Evolutionary conservation across 2,797 vertebrate genomes (phyloP), one percentile per base, ranked within the genome.

Genomic region (Coluber constrictor): DNA sequence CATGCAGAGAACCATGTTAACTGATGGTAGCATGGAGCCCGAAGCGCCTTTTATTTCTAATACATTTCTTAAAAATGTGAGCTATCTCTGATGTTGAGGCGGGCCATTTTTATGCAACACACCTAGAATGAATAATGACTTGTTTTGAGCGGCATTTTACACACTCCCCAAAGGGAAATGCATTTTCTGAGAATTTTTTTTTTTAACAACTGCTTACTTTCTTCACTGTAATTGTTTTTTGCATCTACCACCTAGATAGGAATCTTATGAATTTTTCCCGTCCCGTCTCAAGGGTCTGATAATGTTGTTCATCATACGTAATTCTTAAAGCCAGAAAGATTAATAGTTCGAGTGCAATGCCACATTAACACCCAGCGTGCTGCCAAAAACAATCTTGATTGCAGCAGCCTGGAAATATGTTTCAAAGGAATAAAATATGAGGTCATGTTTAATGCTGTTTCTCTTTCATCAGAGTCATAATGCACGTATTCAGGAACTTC

Each of bases 401-500:
- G 37, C 74, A 47, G 74, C 74, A 83, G 20, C 37, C 18, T 83
- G 74, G 74, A 83, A 83, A 83, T 83, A 47, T 13, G 43, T 47
- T 47, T 83, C 9, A 43, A 79, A 79, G 23, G 47, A 47, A 47
- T 25, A 47, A 47, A 47, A 37, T 15, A 66, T 92, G 55, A 6
- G 57, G 87, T 59, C 0, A 0, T 83, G 92, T 23, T 60, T 92
- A 89, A 7, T 0, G 86, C 27, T 32, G 1, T 57, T 90, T 94
- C 12, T 43, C 25, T 94, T 93, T 95, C 5, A 89, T 5, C 70
- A 99, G 99, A 92, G 94, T 70, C 95, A 98, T 20, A 95, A 98
- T 94, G 96, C 92, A 12, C 97, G 94, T 96, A 98, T 98, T 91
- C 96, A 97, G 94, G 98, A 99, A 92, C 96, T 99, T 95, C 98